Evolutionary conservation across 2,888 invertebrate species (phyloP).

Genomic region (Coenonympha glycerion): DNA sequence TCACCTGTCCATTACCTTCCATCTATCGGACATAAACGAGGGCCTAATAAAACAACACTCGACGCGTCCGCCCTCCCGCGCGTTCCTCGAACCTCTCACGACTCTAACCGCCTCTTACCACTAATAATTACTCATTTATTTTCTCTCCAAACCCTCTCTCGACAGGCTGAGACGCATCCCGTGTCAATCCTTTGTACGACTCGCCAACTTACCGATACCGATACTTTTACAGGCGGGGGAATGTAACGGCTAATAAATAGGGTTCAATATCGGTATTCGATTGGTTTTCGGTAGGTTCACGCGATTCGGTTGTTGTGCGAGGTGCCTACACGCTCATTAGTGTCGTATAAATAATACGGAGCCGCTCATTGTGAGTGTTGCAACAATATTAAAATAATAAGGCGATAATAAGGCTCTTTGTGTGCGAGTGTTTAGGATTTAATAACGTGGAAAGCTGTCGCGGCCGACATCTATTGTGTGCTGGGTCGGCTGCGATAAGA

Average conservation of each 20-base stretch:
- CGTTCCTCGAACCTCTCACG: constrained; percentile 53
- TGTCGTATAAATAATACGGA: constrained; percentile 56
- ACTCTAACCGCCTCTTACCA: too few relatives aligned
- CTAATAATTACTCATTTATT: constrained; percentile 68
- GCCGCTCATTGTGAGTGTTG: constrained; percentile 55
- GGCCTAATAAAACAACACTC: constrained; percentile 53
- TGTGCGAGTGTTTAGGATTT: constrained; percentile 31
- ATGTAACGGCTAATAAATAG: constrained; percentile 23
- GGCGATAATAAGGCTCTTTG: constrained; percentile 63
- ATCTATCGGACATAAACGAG: constrained; percentile 33
- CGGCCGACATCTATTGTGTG: neutral
- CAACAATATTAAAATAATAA: constrained; percentile 73
- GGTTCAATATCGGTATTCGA: constrained; percentile 34
- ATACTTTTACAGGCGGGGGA: neutral
- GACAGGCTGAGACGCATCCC: constrained; percentile 65
- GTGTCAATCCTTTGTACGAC: constrained; percentile 58
- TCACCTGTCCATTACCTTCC: constrained; percentile 20
- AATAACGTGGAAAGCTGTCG: constrained; percentile 24
- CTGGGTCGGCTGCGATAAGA: neutral
- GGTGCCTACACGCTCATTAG: constrained; percentile 72
- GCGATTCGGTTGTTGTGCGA: constrained; percentile 40
- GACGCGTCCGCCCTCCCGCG: constrained; percentile 58
- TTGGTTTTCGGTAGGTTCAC: constrained; percentile 6
- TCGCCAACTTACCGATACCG: constrained; percentile 32
- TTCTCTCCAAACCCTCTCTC: constrained; percentile 62